A percentile compares a stretch with the other conserved stretches of the same genome.
These are phyloP conservation scores for Copidosoma floridanum DNA, from an alignment of 1,140 invertebrate genomes.

Conservation along the genomic window DNA sequence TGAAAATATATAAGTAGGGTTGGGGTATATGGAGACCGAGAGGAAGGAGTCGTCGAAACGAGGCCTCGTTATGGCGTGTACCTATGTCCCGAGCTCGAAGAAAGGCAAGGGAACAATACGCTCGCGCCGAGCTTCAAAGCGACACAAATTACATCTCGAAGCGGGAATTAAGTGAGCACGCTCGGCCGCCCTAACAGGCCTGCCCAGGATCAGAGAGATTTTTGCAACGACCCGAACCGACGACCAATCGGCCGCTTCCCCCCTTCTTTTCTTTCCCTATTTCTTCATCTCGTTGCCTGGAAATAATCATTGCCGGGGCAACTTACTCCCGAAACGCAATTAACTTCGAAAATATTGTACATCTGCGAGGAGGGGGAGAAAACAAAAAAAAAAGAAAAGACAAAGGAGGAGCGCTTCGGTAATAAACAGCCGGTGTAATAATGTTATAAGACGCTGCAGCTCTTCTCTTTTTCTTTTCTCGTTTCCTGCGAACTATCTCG, in stretches of 20 bases:
- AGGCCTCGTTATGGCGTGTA: slow-evolving; percentile 25
- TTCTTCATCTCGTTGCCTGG: slow-evolving; percentile 1
- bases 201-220: slow-evolving; percentile 21
- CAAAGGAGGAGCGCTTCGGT: too few species aligned
- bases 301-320: slow-evolving; percentile 24
- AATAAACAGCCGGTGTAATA: slow-evolving; percentile 20
- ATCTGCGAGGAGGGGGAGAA: slow-evolving; percentile 18
- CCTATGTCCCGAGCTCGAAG: slow-evolving; percentile 24
- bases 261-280: neutral
- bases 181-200: slow-evolving; percentile 35
- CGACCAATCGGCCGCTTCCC: too few species aligned
- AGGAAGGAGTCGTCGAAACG: slow-evolving; percentile 15
- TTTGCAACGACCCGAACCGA: slow-evolving; percentile 8
- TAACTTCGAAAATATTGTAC: slow-evolving; percentile 29
- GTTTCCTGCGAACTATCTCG: slow-evolving; percentile 16
- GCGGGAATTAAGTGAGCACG: slow-evolving; percentile 45
- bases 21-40: too few species aligned
- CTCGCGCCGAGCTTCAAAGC: slow-evolving; percentile 38
- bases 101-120: slow-evolving; percentile 33
- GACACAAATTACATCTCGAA: slow-evolving; percentile 45
- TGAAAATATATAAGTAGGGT: neutral
- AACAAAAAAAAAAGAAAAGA: too few species aligned
- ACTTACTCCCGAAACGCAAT: slow-evolving; percentile 28
- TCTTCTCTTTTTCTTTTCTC: too few species aligned
- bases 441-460: slow-evolving; percentile 26